phyloP scores from a whole-genome alignment of 35 echinoderm and acorn worm genomes.

The Acanthaster planci region DNA sequence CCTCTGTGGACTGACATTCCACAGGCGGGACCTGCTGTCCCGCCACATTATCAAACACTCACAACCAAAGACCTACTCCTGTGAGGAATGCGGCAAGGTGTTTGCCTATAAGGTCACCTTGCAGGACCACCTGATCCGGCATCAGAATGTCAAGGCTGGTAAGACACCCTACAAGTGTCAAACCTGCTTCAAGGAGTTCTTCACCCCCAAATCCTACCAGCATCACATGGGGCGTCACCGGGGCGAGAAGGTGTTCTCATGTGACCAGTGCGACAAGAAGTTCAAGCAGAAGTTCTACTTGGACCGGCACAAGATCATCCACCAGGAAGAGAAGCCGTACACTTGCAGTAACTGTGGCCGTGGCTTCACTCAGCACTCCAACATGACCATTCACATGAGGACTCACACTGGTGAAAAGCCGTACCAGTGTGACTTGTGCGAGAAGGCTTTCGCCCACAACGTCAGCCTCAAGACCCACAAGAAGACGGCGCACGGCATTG shows the following conservation, averaged over 20 bases:
- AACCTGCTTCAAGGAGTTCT: slow-evolving; percentile 66
- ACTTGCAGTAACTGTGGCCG: slow-evolving; percentile 72
- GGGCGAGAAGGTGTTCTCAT: slow-evolving; percentile 60
- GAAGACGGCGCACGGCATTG: slow-evolving; percentile 57
- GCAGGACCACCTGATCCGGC: slow-evolving; percentile 74
- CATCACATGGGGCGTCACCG: slow-evolving; percentile 66
- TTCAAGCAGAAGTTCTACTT: slow-evolving; percentile 79
- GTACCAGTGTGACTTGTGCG: slow-evolving; percentile 73
- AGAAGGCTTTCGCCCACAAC: slow-evolving; percentile 81
- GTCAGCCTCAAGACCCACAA: slow-evolving; percentile 89
- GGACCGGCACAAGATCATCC: slow-evolving; percentile 69
- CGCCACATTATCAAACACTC: slow-evolving; percentile 67
- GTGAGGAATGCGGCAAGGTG: slow-evolving; percentile 74
- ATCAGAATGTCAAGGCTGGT: slow-evolving; percentile 69
- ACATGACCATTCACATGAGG: slow-evolving; percentile 86
- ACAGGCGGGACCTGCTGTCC: slow-evolving; percentile 57
- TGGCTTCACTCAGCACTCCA: slow-evolving; percentile 88
- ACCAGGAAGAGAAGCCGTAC: slow-evolving; percentile 74
- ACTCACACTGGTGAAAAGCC: slow-evolving; percentile 93
- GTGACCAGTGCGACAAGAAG: slow-evolving; percentile 78
- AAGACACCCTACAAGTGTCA: slow-evolving; percentile 70
- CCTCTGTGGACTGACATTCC: slow-evolving; percentile 75
- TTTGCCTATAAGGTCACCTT: slow-evolving; percentile 57
- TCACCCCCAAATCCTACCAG: slow-evolving; percentile 62
- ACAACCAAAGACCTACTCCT: slow-evolving; percentile 51